A percentile compares a stretch with the other conserved stretches of the same genome.
phyloP scores from a whole-genome alignment of 2,113 vertebrate species.

The Trichechus manatus region DNA sequence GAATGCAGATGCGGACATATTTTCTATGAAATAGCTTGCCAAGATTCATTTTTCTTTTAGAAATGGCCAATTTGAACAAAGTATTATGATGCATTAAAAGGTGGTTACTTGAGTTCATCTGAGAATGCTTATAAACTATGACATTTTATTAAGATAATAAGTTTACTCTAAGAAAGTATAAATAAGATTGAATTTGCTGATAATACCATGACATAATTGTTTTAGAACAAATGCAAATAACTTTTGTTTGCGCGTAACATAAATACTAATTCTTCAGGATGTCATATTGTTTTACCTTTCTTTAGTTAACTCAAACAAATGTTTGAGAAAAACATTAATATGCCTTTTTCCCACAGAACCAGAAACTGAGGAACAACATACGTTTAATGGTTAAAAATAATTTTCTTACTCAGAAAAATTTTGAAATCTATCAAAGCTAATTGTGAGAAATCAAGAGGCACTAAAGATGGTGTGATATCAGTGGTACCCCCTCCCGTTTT shows the following conservation, averaged over 20 bases:
- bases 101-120: neutral
- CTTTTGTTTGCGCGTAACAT: neutral
- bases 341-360: neutral
- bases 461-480: neutral
- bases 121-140: neutral
- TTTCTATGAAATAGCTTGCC: neutral
- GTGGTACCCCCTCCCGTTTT: neutral
- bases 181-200: neutral
- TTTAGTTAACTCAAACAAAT: neutral
- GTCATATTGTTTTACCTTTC: neutral
- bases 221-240: neutral
- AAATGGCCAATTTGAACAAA: neutral
- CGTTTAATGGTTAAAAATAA: neutral
- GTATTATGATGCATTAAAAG: neutral
- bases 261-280: neutral
- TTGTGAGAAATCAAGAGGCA: neutral
- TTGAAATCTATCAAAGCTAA: neutral
- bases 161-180: neutral
- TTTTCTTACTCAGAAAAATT: conserved; percentile 3
- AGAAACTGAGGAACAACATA: neutral
- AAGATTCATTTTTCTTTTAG: neutral
- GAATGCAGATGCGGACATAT: neutral
- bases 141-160: neutral
- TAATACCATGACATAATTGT: neutral
- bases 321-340: neutral